These are phyloP conservation scores for Ptychobarbus kaznakovi DNA, from an alignment of 2,797 vertebrate genomes.

Conservation along the genomic window DNA sequence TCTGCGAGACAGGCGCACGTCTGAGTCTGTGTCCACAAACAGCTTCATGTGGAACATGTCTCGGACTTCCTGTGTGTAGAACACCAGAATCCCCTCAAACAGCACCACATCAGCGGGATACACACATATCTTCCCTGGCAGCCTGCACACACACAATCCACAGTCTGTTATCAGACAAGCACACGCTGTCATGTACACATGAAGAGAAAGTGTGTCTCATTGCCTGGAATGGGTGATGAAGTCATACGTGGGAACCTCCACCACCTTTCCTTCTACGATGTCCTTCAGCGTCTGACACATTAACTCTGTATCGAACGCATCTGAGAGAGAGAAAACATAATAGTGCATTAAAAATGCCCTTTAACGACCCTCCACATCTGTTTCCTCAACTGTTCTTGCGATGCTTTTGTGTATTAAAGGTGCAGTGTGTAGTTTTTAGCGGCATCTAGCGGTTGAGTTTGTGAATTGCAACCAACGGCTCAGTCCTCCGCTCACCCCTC, in stretches of 20 bases:
- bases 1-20: constrained; percentile 92
- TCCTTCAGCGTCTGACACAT: constrained; percentile 91
- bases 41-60: constrained; percentile 98
- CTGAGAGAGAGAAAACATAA: constrained; percentile 57
- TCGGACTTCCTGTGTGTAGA: constrained; percentile 92
- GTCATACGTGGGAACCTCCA: constrained; percentile 94
- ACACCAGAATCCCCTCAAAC: constrained; percentile 96
- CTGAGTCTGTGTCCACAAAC: constrained; percentile 97
- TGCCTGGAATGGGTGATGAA: constrained; percentile 96
- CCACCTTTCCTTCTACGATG: constrained; percentile 89
- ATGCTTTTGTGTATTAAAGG: background rate
- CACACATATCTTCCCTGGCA: constrained; percentile 87
- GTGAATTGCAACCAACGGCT: too few species aligned
- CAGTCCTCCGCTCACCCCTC: too few species aligned
- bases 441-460: too few species aligned
- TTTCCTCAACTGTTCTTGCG: background rate
- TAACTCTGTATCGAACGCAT: constrained; percentile 94
- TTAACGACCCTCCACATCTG: background rate
- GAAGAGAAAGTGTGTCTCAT: background rate
- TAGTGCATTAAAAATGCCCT: background rate
- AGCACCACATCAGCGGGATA: constrained; percentile 94
- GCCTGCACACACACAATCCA: constrained; percentile 70
- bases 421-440: too few species aligned
- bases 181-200: background rate
- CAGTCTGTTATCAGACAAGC: background rate